Evolutionary conservation across 2,888 invertebrate genomes (phyloP).

Genomic region (Archaeoteleia sp.): DNA sequence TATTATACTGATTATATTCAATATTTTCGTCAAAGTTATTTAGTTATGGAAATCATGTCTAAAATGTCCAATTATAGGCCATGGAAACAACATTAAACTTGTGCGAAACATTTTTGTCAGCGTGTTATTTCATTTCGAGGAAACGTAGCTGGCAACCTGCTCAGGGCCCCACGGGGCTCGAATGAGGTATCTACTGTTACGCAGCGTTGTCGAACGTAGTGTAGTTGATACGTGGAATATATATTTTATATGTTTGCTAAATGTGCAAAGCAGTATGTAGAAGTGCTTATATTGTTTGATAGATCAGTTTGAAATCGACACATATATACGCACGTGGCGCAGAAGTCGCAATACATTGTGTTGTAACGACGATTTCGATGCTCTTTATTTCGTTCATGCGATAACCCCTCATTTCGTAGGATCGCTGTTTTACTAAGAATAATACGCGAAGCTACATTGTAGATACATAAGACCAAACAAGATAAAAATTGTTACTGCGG

Average conservation of each 20-base stretch:
- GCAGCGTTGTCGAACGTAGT: slow-evolving; percentile 39
- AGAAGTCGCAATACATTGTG: too few species aligned
- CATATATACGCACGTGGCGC: too few species aligned
- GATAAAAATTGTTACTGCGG: too few species aligned
- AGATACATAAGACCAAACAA: background rate
- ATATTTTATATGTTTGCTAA: slow-evolving; percentile 38
- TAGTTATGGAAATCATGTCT: too few species aligned
- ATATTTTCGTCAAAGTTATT: too few species aligned
- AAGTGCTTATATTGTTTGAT: slow-evolving; percentile 39
- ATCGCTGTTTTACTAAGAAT: slow-evolving; percentile 32
- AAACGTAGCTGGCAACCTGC: slow-evolving; percentile 48
- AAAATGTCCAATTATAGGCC: too few species aligned
- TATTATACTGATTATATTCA: too few species aligned
- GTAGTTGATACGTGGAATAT: slow-evolving; percentile 42
- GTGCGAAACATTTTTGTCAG: too few species aligned
- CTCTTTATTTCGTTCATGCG: slow-evolving; percentile 1
- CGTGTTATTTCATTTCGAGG: slow-evolving; percentile 48
- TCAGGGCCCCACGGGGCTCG: slow-evolving; percentile 42
- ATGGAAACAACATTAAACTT: too few species aligned
- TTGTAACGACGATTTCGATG: too few species aligned
- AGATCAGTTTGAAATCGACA: slow-evolving; percentile 21
- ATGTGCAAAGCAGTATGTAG: slow-evolving; percentile 38
- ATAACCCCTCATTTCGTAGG: slow-evolving; percentile 42
- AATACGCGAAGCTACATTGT: slow-evolving; percentile 36
- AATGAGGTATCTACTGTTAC: slow-evolving; percentile 40